phyloP scores from a whole-genome alignment of 2,797 vertebrate genomes.

The Chrosomus eos region DNA sequence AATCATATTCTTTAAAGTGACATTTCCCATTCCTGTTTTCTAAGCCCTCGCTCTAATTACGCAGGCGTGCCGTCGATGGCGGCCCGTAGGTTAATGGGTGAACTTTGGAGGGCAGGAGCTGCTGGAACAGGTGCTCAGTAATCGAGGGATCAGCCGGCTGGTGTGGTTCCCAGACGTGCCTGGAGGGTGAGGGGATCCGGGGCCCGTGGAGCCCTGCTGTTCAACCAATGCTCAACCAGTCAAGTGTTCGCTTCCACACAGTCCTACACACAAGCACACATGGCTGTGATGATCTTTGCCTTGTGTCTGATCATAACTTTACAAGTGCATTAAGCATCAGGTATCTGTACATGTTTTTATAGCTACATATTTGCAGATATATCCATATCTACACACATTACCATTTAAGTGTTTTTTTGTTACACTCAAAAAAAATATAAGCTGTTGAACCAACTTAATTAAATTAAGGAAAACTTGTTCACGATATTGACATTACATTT shows the following conservation, averaged over 20 bases:
- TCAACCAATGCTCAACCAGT: slow-evolving; percentile 1
- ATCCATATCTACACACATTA: neutral
- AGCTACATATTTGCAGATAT: neutral
- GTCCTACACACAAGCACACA: neutral
- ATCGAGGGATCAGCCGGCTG: slow-evolving; percentile 23
- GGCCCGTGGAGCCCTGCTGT: slow-evolving; percentile 15
- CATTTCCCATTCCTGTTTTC: slow-evolving; percentile 19
- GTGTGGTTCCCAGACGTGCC: neutral
- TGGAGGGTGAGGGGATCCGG: neutral
- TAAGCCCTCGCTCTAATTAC: slow-evolving; percentile 12
- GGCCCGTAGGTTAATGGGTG: slow-evolving; percentile 19
- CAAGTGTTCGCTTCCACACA: neutral
- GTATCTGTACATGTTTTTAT: neutral
- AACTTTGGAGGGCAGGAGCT: slow-evolving; percentile 27
- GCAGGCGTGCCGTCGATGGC: neutral
- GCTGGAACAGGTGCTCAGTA: slow-evolving; percentile 14
- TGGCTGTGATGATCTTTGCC: neutral
- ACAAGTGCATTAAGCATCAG: neutral
- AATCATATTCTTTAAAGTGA: slow-evolving; percentile 35
- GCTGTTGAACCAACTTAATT: too few species aligned
- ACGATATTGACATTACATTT: too few species aligned
- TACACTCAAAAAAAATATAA: too few species aligned
- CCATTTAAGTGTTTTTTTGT: too few species aligned
- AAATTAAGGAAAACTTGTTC: too few species aligned
- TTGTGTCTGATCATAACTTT: neutral